A percentile compares a stretch with the other conserved stretches of the same genome.
phyloP scores from a whole-genome alignment of 35 echinoderm and acorn worm species.

The Holothuria glaberrima region DNA sequence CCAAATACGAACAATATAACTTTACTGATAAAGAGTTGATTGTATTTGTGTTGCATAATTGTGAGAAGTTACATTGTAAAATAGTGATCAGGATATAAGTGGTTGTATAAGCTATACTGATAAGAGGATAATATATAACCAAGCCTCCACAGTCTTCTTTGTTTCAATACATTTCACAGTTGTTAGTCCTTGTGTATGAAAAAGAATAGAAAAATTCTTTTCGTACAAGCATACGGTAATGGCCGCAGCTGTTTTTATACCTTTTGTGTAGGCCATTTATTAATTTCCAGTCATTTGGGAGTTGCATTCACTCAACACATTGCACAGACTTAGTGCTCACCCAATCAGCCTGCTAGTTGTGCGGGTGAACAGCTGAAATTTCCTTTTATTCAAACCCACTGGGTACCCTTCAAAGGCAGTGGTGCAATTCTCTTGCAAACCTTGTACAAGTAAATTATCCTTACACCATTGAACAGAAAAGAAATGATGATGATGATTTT shows the following conservation, averaged over 20 bases:
- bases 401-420: conserved; percentile 26
- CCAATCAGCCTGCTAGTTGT: background rate
- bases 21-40: too few species aligned
- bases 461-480: background rate
- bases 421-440: background rate
- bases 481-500: conserved; percentile 41
- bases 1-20: too few species aligned
- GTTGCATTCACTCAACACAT: conserved; percentile 28
- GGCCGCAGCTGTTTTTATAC: conserved; percentile 33
- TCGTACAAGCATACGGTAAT: too few species aligned
- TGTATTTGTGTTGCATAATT: too few species aligned
- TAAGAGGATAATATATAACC: too few species aligned
- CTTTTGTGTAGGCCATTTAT: conserved; percentile 7
- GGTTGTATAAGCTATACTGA: too few species aligned
- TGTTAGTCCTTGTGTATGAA: too few species aligned
- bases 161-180: too few species aligned
- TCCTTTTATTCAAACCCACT: conserved; percentile 18
- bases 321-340: conserved; percentile 6
- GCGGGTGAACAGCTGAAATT: background rate
- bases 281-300: conserved; percentile 39
- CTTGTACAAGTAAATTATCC: background rate
- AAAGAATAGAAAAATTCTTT: too few species aligned
- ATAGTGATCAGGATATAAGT: too few species aligned
- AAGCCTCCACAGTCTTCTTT: too few species aligned
- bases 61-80: too few species aligned